phyloP scores from a whole-genome alignment of 2,888 invertebrate genomes.

The Didymodactylos carnosus region DNA sequence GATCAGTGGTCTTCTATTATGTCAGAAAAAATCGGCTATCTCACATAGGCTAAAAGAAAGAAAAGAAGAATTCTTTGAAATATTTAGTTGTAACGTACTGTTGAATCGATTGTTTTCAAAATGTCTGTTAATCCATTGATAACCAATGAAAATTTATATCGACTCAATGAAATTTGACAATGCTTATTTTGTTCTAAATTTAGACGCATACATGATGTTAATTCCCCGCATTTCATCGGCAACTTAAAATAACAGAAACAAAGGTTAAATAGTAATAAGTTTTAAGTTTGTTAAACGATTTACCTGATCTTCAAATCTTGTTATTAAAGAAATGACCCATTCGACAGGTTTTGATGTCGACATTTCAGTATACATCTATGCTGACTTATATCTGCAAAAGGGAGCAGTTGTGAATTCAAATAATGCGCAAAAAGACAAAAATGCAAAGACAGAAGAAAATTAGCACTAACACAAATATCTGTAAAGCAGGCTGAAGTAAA shows the following conservation, averaged over 20 bases:
- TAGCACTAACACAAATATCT: no score
- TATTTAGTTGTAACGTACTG: constrained; percentile 16
- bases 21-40: no score
- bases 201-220: constrained; percentile 71
- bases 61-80: not conserved
- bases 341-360: constrained; percentile 74
- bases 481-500: no score
- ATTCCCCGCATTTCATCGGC: constrained; percentile 75
- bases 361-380: no score
- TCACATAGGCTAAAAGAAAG: no score
- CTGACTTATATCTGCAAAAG: no score
- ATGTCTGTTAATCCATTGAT: constrained; percentile 86
- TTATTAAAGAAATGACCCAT: constrained; percentile 83
- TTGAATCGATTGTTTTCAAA: constrained; percentile 45
- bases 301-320: constrained; percentile 73
- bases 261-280: not conserved
- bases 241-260: constrained; percentile 38
- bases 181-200: constrained; percentile 88
- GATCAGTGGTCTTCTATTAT: no score
- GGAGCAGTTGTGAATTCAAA: no score
- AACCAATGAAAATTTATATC: constrained; percentile 75
- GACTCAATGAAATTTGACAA: constrained; percentile 80
- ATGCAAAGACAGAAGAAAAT: no score
- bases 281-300: not conserved
- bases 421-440: no score